phyloP scores from a whole-genome alignment of 2,888 invertebrate species.

The Hermaeophaga mercurialis region DNA sequence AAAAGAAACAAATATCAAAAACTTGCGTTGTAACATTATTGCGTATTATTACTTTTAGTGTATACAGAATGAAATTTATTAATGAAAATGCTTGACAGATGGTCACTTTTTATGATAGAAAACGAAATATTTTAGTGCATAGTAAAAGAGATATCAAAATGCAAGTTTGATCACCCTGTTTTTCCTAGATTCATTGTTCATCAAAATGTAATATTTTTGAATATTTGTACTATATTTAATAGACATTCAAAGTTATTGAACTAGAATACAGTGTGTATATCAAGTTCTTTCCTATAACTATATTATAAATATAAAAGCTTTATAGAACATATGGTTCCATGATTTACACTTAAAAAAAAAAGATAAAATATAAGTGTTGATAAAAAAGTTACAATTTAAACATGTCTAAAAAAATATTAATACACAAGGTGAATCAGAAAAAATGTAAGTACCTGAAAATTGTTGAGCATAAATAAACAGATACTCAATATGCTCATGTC shows the following conservation, averaged over 20 bases:
- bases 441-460: no score
- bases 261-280: no score
- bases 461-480: no score
- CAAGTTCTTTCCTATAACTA: no score
- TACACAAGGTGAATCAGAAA: neutral
- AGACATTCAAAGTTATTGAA: neutral
- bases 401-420: no score
- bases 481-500: no score
- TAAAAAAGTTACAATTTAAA: no score
- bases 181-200: slow-evolving; percentile 9
- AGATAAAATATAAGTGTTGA: no score
- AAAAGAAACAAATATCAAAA: slow-evolving; percentile 55
- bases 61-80: slow-evolving; percentile 32
- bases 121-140: neutral
- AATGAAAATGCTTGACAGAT: neutral
- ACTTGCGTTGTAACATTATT: slow-evolving; percentile 57
- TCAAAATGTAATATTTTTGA: neutral
- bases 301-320: no score
- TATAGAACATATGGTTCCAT: no score
- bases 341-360: no score
- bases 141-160: slow-evolving; percentile 12
- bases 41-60: slow-evolving; percentile 50
- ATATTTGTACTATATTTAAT: slow-evolving; percentile 5
- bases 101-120: slow-evolving; percentile 2
- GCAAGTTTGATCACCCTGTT: slow-evolving; percentile 11